Percentiles rank a stretch among this genome's conserved stretches.
phyloP scores from a whole-genome alignment of 2,797 vertebrate genomes.

The Falco rusticolus region DNA sequence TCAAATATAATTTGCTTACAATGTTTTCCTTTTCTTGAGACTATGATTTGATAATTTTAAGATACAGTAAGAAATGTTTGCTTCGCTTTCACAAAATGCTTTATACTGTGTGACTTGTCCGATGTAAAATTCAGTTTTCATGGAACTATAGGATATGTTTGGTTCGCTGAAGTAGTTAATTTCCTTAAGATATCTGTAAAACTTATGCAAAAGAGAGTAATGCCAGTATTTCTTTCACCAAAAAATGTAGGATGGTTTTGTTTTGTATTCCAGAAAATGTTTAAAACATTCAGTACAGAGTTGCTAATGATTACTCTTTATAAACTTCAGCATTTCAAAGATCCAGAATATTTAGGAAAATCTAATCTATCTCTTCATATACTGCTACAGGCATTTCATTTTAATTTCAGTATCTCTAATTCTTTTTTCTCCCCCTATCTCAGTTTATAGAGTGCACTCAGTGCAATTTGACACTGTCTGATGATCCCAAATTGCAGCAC shows the following conservation, averaged over 20 bases:
- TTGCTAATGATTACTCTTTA: not conserved
- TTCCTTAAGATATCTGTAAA: conserved; percentile 31
- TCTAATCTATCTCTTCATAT: not conserved
- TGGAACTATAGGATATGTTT: not conserved
- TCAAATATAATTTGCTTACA: conserved; percentile 18
- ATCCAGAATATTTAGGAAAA: not conserved
- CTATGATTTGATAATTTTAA: conserved; percentile 47
- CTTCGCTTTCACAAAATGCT: conserved; percentile 38
- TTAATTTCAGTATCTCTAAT: not conserved
- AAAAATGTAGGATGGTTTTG: not conserved
- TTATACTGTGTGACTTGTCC: conserved; percentile 26
- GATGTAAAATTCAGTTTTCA: conserved; percentile 22
- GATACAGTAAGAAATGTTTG: conserved; percentile 36
- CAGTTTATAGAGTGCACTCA: not conserved
- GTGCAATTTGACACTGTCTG: not conserved
- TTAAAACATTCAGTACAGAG: not conserved
- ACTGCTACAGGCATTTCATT: not conserved
- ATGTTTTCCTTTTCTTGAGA: conserved; percentile 56
- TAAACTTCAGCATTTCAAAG: not conserved
- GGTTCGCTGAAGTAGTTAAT: conserved; percentile 28
- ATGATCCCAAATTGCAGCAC: not conserved
- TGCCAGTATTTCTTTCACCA: not conserved
- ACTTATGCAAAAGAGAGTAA: not conserved
- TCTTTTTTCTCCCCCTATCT: not conserved
- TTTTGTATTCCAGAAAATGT: not conserved